A percentile compares a stretch with the other conserved stretches of the same genome.
phyloP scores from a whole-genome alignment of 30 jellyfish, hydroid and myxozoan species.

The Phacellophora camtschatica region DNA sequence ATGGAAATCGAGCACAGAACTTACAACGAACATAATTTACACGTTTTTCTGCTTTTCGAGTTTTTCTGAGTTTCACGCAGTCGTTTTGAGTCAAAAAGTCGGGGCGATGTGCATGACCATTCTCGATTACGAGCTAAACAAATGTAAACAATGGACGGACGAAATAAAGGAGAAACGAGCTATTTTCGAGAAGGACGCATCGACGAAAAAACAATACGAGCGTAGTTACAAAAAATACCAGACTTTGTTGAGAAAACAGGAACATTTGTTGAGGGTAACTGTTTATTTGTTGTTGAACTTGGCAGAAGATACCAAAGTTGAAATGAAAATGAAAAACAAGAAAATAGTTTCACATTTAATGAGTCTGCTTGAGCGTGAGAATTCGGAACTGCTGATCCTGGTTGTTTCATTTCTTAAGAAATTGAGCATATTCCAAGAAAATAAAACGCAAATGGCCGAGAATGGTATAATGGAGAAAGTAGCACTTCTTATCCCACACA shows the following conservation, averaged over 20 bases:
- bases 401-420: conserved; percentile 96
- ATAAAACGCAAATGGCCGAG: conserved; percentile 81
- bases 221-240: conserved; percentile 87
- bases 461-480: conserved; percentile 65
- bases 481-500: conserved; percentile 76
- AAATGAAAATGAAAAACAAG: conserved; percentile 89
- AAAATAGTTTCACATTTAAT: conserved; percentile 66
- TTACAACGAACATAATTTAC: conserved; percentile 93
- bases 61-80: conserved; percentile 92
- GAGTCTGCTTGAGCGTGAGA: conserved; percentile 75
- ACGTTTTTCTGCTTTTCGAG: conserved; percentile 98
- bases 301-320: conserved; percentile 98
- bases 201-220: conserved; percentile 85
- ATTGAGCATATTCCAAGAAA: conserved; percentile 87
- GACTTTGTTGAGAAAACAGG: conserved; percentile 83
- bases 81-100: conserved; percentile 78
- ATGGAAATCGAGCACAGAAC: conserved; percentile 95
- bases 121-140: conserved; percentile 81
- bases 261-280: conserved; percentile 91
- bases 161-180: conserved; percentile 81
- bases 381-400: conserved; percentile 81
- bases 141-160: conserved; percentile 87
- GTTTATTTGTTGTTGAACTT: conserved; percentile 89
- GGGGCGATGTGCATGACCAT: conserved; percentile 95
- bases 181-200: conserved; percentile 64